Percentiles rank a stretch among this genome's conserved stretches.
Conservation (phyloP, 53 echinoderm and acorn worm species). For the Apostichopus leukothele region DNA sequence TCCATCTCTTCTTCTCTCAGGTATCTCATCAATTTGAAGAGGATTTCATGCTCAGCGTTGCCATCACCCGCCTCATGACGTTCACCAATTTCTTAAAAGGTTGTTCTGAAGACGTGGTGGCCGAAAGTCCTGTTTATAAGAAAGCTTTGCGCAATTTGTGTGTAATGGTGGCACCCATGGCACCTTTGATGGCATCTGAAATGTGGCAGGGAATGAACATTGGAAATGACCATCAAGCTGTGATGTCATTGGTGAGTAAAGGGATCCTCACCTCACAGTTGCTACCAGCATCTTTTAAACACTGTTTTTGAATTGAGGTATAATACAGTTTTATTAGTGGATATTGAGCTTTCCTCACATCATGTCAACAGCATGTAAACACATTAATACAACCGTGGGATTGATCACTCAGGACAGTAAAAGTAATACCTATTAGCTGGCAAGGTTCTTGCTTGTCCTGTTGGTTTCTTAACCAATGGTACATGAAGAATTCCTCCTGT, state of each 20-base stretch:
- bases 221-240: not conserved
- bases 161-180: conserved; percentile 91
- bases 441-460: too few species aligned
- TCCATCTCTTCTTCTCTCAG: conserved; percentile 43
- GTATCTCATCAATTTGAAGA: conserved; percentile 72
- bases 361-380: too few species aligned
- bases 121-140: conserved; percentile 58
- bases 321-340: too few species aligned
- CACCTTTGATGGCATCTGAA: conserved; percentile 87
- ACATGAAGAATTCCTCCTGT: too few species aligned
- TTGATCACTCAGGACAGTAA: too few species aligned
- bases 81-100: conserved; percentile 72
- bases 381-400: too few species aligned
- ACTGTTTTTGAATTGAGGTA: too few species aligned
- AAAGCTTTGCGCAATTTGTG: conserved; percentile 68
- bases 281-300: too few species aligned
- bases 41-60: conserved; percentile 82
- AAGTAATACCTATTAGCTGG: too few species aligned
- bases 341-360: too few species aligned
- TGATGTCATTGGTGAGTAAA: conserved; percentile 22
- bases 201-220: conserved; percentile 82
- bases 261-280: too few species aligned
- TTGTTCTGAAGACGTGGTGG: conserved; percentile 68
- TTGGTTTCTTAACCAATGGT: too few species aligned
- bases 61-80: conserved; percentile 81